Evolutionary conservation across 2,113 vertebrate species (phyloP), one percentile per base, ranked within the genome.

Genomic region (Indicator indicator): DNA sequence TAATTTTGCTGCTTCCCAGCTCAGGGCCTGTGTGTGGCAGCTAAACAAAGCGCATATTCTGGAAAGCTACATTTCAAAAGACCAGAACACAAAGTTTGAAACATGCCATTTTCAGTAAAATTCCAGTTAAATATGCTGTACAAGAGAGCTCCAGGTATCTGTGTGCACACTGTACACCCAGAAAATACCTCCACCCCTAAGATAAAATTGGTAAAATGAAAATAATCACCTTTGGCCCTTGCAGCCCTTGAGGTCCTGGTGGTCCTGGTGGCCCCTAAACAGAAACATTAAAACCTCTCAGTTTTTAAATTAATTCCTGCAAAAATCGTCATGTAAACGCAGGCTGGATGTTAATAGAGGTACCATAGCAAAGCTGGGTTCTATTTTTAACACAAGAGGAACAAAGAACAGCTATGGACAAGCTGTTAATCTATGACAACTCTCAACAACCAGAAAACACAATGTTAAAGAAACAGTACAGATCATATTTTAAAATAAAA

Each of bases 241-340:
- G 98, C 11, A 98, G 97, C 90, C 99, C 99, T 52, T 98, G 93
- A 81, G 98, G 98, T 96, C 98, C 98, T 9, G 98, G 97, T 75
- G 98, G 99, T 95, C 99, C 99, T 70, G 99, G 98, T 86, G 99
- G 99, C 46, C 98, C 97, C 99, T 99, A 95, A 98, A 95, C 96
- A 98, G 97, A 97, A 96, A 95, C 58, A 50, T 54, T 87, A 3
- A 83, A 79, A 68, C 2, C 4, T 82, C 80, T 95, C 82, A 94
- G 28, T 7, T 76, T 78, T 85, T 11, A 73, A 80, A 75, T 55
- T 86, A 75, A 73, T 48, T 87, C 27, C 48, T 38, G n/a, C 40
- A 62, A 56, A 36, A 62, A 21, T 74, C 50, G 10, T 24, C 14
- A 17, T 1, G 6, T 64, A 92, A 89, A 38, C 44, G 21, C 21